phyloP scores from a whole-genome alignment of 2,888 invertebrate genomes.

The Dicranocentrus wangi region DNA sequence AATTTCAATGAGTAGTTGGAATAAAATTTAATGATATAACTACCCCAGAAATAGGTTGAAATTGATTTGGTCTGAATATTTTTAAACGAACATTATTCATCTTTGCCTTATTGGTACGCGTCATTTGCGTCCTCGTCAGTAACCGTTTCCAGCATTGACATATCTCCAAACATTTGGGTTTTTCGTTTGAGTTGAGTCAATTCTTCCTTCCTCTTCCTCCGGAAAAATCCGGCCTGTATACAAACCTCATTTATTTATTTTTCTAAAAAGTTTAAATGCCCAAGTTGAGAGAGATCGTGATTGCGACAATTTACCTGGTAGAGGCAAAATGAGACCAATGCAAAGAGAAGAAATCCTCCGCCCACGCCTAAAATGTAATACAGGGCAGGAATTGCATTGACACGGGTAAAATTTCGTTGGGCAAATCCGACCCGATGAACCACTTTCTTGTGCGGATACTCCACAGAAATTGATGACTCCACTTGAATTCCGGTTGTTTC shows the following conservation, averaged over 20 bases:
- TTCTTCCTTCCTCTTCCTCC: conserved; percentile 53
- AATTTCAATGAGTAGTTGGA: too few species aligned
- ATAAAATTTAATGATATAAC: too few species aligned
- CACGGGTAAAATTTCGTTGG: not conserved
- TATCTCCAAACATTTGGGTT: conserved; percentile 27
- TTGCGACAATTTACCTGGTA: conserved; percentile 31
- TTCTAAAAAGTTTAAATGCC: not conserved
- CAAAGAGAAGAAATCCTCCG: conserved; percentile 52
- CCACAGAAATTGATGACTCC: not conserved
- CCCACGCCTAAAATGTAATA: conserved; percentile 30
- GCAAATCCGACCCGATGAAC: not conserved
- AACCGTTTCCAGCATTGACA: too few species aligned
- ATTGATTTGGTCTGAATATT: too few species aligned
- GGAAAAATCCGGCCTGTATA: conserved; percentile 59
- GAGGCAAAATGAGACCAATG: conserved; percentile 37
- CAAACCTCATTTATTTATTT: too few species aligned
- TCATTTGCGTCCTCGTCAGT: too few species aligned
- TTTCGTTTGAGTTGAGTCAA: conserved; percentile 36
- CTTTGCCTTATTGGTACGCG: too few species aligned
- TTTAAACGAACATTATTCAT: too few species aligned
- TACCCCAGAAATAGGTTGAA: too few species aligned
- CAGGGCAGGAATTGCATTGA: conserved; percentile 26
- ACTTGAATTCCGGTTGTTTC: conserved; percentile 19
- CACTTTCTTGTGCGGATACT: not conserved
- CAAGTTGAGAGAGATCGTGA: not conserved